phyloP scores from a whole-genome alignment of 2,797 vertebrate species.

The Oryzias dopingdopingensis region DNA sequence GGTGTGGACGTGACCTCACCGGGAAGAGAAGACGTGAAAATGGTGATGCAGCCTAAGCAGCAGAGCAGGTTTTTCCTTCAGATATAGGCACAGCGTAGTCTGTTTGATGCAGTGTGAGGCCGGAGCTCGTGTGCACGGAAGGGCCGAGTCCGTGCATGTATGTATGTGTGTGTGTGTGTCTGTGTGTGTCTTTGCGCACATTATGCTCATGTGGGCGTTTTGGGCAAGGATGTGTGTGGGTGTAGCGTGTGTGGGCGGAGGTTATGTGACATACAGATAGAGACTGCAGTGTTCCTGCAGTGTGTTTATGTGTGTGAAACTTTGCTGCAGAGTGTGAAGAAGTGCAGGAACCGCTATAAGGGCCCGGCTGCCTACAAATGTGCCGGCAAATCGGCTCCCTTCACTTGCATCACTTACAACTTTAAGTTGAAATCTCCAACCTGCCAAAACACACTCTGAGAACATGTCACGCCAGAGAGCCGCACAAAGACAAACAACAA shows the following conservation, averaged over 20 bases:
- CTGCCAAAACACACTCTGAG: slow-evolving; percentile 9
- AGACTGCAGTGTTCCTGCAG: slow-evolving; percentile 68
- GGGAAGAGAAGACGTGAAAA: slow-evolving; percentile 7
- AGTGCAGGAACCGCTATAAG: slow-evolving; percentile 52
- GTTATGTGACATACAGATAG: slow-evolving; percentile 75
- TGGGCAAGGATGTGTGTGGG: slow-evolving; percentile 75
- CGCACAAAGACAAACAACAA: slow-evolving; percentile 7
- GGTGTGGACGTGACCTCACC: slow-evolving; percentile 50
- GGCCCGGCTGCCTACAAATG: slow-evolving; percentile 53
- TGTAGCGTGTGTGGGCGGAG: slow-evolving; percentile 63
- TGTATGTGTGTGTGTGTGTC: slow-evolving; percentile 7
- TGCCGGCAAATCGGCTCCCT: slow-evolving; percentile 56
- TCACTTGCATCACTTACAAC: slow-evolving; percentile 28
- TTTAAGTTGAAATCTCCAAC: slow-evolving; percentile 29
- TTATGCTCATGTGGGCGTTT: slow-evolving; percentile 65
- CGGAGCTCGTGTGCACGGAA: too few relatives aligned
- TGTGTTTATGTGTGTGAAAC: slow-evolving; percentile 63
- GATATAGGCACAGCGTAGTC: slow-evolving; percentile 9
- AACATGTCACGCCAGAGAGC: slow-evolving; percentile 19
- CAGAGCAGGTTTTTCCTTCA: slow-evolving; percentile 26
- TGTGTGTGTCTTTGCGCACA: slow-evolving; percentile 54
- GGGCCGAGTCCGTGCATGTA: slow-evolving; percentile 11
- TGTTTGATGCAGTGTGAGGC: slow-evolving; percentile 15
- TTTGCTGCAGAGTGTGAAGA: slow-evolving; percentile 53
- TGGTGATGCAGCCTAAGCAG: slow-evolving; percentile 25